Conservation (phyloP, 92 coral and sea anemone species). For the Zoanthus sociatus region DNA sequence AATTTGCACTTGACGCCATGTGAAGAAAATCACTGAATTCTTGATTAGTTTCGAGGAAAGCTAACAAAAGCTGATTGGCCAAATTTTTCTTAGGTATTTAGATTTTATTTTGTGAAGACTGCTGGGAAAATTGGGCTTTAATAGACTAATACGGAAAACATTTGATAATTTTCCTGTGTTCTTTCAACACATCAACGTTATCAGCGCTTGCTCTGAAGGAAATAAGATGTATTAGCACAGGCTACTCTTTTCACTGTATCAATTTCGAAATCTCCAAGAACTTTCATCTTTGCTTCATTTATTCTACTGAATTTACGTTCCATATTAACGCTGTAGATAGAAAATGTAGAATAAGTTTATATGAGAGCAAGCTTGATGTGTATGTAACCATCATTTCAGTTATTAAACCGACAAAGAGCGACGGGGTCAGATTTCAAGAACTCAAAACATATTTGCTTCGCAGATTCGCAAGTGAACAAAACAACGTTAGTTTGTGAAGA, state of each 20-base stretch:
- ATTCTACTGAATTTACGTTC: not conserved
- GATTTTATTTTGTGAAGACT: constrained; percentile 45
- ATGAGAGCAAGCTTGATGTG: not conserved
- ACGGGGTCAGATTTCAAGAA: constrained; percentile 19
- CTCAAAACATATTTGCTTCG: not conserved
- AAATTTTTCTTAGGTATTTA: constrained; percentile 39
- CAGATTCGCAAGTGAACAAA: constrained; percentile 2
- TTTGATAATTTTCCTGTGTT: constrained; percentile 25
- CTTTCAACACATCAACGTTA: constrained; percentile 36
- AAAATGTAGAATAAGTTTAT: not conserved
- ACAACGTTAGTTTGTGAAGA: not conserved
- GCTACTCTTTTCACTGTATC: not conserved
- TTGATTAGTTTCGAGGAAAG: constrained; percentile 35
- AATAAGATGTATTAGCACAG: not conserved
- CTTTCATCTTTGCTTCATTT: not conserved
- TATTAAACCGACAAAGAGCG: constrained; percentile 20
- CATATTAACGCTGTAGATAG: not conserved
- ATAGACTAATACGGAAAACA: constrained; percentile 35
- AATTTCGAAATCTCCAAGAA: not conserved
- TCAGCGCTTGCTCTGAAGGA: constrained; percentile 10
- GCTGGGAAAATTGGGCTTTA: constrained; percentile 49
- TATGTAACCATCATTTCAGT: not conserved
- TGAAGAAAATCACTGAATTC: constrained; percentile 39
- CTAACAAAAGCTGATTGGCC: constrained; percentile 43
- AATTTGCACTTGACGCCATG: constrained; percentile 43